Evolutionary conservation across 2,797 vertebrate species (phyloP).

Genomic region (Poecilia picta): DNA sequence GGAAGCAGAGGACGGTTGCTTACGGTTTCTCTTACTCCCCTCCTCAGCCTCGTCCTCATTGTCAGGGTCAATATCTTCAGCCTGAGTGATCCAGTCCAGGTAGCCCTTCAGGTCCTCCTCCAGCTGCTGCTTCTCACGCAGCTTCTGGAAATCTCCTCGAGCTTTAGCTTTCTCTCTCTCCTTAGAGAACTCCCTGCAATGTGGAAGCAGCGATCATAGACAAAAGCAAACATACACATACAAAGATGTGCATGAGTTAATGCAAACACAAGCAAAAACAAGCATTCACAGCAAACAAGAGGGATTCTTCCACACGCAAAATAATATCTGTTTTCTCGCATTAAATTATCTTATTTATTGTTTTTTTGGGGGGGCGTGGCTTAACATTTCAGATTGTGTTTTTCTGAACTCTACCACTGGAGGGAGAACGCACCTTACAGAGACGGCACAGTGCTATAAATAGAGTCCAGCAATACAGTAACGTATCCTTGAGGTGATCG

Average conservation of each 20-base stretch:
- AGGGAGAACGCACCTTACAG: conserved; percentile 70
- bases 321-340: not conserved
- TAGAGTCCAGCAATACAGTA: conserved; percentile 55
- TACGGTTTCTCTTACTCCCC: conserved; percentile 93
- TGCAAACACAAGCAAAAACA: conserved; percentile 43
- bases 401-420: conserved; percentile 71
- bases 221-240: conserved; percentile 58
- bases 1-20: conserved; percentile 37
- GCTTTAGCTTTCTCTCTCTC: conserved; percentile 99
- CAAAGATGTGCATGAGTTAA: conserved; percentile 64
- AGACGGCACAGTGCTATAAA: conserved; percentile 55
- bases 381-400: conserved; percentile 38
- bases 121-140: conserved; percentile 97
- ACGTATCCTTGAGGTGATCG: conserved; percentile 51
- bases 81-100: conserved; percentile 99
- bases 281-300: conserved; percentile 39
- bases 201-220: conserved; percentile 63
- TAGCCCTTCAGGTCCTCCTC: conserved; percentile 98
- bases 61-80: conserved; percentile 98
- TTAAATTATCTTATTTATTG: not conserved
- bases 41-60: conserved; percentile 95
- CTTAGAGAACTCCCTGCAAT: conserved; percentile 96
- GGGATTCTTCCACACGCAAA: not conserved
- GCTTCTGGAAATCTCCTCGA: conserved; percentile 97
- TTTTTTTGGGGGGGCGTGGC: not conserved